Evolutionary conservation across 2,113 vertebrate species (phyloP), one percentile per base, ranked within the genome.

Genomic region (Elanus axillaris): DNA sequence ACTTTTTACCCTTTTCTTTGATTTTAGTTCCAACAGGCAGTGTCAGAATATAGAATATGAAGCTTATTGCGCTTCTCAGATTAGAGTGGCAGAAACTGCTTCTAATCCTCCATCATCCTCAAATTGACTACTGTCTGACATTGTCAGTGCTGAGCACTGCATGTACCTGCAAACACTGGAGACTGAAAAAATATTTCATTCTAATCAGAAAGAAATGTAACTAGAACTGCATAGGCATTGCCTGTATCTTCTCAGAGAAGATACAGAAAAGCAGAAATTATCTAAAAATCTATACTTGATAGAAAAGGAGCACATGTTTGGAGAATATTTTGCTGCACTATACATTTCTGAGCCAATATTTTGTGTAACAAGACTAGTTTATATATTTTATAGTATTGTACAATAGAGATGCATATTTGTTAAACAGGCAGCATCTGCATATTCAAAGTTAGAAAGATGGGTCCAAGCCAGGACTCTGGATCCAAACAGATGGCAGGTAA

Each of bases 51-150:
- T 34, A 62, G 47, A 96, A 77, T 73, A 80, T 38, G 58, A 87
- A 95, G 58, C 8, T 85, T 85, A 88, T 74, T 88, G 59, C 16
- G 1, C n/a, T 93, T 88, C 74, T 90, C 45, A 82, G 69, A 92
- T 93, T 80, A 94, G 79, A 86, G 73, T 31, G 2, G 66, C 73
- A 96, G 92, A 90, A 96, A 72, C 69, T 85, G 27, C 52, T 94
- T 89, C 69, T 97, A 97, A 97, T 96, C 93, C 87, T 88, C 79
- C 66, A 55, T 94, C 94, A 91, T 80, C 45, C 6, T 94, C 55
- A 94, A 93, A 96, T 11, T 94, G 91, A 93, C 84, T 96, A 43
- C 50, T 88, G 53, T 71, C 75, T 93, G 76, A 95, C 85, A 48
- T 20, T 93, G 89, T 94, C 89, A 89, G 50, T 69, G 45, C 45